These are phyloP conservation scores for Poecile atricapillus DNA, from an alignment of 2,113 vertebrate species.

Conservation along the genomic window DNA sequence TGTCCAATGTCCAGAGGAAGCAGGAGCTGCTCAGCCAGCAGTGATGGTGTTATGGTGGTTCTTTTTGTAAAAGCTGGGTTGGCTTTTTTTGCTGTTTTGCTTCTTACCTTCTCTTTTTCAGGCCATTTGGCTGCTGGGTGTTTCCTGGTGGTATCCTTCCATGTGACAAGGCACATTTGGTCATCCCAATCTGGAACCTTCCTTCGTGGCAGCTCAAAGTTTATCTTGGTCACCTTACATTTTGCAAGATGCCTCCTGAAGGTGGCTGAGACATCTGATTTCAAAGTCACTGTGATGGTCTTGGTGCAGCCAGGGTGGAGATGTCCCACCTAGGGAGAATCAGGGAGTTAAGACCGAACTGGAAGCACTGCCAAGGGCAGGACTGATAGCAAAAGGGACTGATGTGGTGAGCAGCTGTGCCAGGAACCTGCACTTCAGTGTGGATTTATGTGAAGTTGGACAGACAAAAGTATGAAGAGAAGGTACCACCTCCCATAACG, in stretches of 20 bases:
- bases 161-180: constrained; percentile 66
- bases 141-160: constrained; percentile 63
- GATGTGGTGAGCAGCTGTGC: background rate
- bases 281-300: constrained; percentile 77
- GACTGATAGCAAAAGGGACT: background rate
- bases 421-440: background rate
- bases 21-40: background rate
- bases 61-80: background rate
- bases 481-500: background rate
- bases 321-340: constrained; percentile 80
- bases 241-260: constrained; percentile 68
- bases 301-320: constrained; percentile 87
- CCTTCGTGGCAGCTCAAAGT: constrained; percentile 74
- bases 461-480: background rate
- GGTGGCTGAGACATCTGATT: constrained; percentile 63
- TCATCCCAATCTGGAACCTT: constrained; percentile 87
- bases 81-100: background rate
- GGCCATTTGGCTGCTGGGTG: background rate
- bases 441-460: background rate
- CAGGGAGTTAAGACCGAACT: background rate
- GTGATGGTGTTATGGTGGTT: background rate
- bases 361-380: background rate
- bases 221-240: constrained; percentile 78
- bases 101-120: constrained; percentile 75
- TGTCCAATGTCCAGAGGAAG: background rate